Evolutionary conservation across 2,797 vertebrate genomes (phyloP).

Genomic region (Molossus molossus): DNA sequence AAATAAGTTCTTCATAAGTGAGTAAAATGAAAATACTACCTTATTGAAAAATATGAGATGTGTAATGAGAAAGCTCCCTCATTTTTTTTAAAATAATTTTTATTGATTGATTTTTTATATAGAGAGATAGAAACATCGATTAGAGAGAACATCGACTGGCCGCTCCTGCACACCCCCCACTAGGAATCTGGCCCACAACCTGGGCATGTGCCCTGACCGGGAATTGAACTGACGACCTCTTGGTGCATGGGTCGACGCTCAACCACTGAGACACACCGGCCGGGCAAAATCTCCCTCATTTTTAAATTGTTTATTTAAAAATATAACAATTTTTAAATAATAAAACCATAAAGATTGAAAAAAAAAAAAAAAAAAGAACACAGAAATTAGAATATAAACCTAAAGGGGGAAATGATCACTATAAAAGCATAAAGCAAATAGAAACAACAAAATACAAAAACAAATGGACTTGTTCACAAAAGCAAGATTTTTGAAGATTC

Average conservation of each 20-base stretch:
- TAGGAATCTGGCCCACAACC: too few species aligned
- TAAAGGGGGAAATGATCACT: not conserved
- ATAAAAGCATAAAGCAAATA: not conserved
- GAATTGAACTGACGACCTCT: too few species aligned
- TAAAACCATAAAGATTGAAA: not conserved
- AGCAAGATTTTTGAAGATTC: not conserved
- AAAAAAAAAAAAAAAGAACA: not conserved
- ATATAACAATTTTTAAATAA: slow-evolving; percentile 20
- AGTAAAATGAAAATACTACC: not conserved
- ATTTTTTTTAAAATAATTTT: not conserved
- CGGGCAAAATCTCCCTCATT: too few species aligned
- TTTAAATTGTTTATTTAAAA: not conserved
- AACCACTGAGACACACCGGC: too few species aligned
- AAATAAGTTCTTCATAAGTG: not conserved
- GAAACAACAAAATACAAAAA: not conserved
- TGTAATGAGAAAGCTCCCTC: not conserved
- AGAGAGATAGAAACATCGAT: too few species aligned
- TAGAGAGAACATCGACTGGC: too few species aligned
- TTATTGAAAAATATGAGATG: not conserved
- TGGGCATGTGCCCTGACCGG: too few species aligned
- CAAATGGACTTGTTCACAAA: not conserved
- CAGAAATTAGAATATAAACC: slow-evolving; percentile 28
- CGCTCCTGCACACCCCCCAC: too few species aligned
- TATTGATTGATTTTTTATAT: too few species aligned
- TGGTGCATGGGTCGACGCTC: too few species aligned